Base-by-base conservation (phyloP, 2,113 vertebrate genomes). In the Prionailurus bengalensis region DNA sequence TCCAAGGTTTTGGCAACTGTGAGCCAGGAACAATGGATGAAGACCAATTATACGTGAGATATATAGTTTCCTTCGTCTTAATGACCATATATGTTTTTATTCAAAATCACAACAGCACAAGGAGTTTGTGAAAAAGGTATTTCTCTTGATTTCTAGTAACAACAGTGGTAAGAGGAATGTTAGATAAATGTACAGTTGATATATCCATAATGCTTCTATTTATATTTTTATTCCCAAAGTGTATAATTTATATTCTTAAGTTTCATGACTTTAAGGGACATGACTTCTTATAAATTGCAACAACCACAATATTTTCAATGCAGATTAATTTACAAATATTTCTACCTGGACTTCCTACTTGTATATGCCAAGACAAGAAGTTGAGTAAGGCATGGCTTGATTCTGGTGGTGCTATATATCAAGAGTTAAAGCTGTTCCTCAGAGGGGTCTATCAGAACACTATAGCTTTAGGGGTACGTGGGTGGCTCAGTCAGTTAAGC, bases 361-460 rank as follows among this genome's bases (percentile, higher is more conserved):
- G 78, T 33, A 55, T 55, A 89, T 87, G 36, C 53, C 45, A 96
- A 95, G 63, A 61, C 1, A 71, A 74, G 73, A 96, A 89, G 53
- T 10, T 66, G 80, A 81, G 6, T 71, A 7, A 92, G 48, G 14
- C 15, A 31, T 39, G 29, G 19, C 10, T 23, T 89, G n/a, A 55
- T 16, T 83, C 15, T 53, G 16, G 48, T 39, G 14, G 13, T 48
- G 3, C 14, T 85, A 3, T 23, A 85, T 66, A 51, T 27, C 48
- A 80, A 84, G 3, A 42, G 15, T 53, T 48, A 87, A 5, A 81
- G 68, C 7, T 80, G 4, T 81, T 88, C 21, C 63, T 53, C 21
- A 92, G 1, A 65, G 8, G 0, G 3, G 2, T 23, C 19, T 73
- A 39, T 12, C 9, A 51, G 5, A 13, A 90, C 21, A n/a, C 8